These are phyloP conservation scores for Osmoderma eremita DNA, from an alignment of 2,888 invertebrate species.

Conservation along the genomic window DNA sequence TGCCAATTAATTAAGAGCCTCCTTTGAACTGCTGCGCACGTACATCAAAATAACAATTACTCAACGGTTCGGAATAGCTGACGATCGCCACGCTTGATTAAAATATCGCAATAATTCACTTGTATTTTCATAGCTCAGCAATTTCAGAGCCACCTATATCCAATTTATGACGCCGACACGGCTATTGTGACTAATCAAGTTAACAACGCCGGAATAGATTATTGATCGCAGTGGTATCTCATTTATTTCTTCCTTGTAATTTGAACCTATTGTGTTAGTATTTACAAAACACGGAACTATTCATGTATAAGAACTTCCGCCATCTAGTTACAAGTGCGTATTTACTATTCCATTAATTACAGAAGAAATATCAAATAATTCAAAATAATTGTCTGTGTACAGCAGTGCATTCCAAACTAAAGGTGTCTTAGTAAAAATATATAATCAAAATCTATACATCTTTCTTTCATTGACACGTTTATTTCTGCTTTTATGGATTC, in stretches of 20 bases:
- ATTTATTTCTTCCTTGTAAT: constrained; percentile 14
- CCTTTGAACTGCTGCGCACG: constrained; percentile 20
- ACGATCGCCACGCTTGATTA: constrained; percentile 33
- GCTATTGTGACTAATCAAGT: constrained; percentile 43
- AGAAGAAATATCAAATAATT: no score
- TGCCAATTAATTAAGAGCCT: constrained; percentile 28
- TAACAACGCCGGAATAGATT: constrained; percentile 33
- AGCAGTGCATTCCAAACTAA: no score
- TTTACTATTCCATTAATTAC: no score
- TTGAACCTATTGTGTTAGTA: no score
- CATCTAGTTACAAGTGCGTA: no score
- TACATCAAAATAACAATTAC: constrained; percentile 22
- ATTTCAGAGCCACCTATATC: constrained; percentile 29
- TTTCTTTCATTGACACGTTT: no score
- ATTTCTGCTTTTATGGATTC: no score
- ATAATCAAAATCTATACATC: no score
- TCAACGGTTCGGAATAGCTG: constrained; percentile 26
- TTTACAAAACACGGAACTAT: no score
- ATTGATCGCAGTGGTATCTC: constrained; percentile 30
- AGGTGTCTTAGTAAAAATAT: no score
- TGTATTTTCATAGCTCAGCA: constrained; percentile 37
- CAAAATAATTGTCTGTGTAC: no score
- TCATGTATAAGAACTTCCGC: no score
- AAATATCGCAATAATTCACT: constrained; percentile 36
- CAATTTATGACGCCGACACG: constrained; percentile 37